phyloP scores from a whole-genome alignment of 2,797 vertebrate species.

The Meda fulgida region DNA sequence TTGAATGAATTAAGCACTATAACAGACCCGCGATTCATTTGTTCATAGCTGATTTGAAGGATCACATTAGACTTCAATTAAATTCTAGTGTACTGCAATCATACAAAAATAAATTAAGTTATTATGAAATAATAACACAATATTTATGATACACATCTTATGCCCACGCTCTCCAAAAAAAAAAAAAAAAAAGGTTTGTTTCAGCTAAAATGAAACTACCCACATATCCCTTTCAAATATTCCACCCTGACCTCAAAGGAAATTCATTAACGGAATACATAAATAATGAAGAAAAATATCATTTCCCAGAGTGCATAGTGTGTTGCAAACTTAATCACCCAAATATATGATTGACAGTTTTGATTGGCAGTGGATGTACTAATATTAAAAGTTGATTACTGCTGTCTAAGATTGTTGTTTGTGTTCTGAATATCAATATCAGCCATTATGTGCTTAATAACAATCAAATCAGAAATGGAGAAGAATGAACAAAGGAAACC shows the following conservation, averaged over 20 bases:
- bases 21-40: neutral
- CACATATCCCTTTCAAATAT: neutral
- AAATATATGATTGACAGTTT: conserved; percentile 5
- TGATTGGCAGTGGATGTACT: neutral
- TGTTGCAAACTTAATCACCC: neutral
- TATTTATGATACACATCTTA: neutral
- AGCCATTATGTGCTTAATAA: conserved; percentile 1
- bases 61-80: neutral
- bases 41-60: neutral
- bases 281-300: neutral
- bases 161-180: neutral
- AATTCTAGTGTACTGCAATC: neutral
- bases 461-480: neutral
- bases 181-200: neutral
- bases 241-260: neutral
- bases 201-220: neutral
- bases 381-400: neutral
- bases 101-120: neutral
- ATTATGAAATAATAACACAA: neutral
- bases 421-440: neutral
- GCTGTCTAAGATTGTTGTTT: neutral
- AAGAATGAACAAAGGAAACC: neutral
- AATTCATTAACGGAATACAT: neutral
- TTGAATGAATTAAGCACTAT: neutral
- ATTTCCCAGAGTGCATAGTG: neutral